These are phyloP conservation scores for Odontamblyopus rebecca DNA, from an alignment of 2,797 vertebrate species.

Conservation along the genomic window DNA sequence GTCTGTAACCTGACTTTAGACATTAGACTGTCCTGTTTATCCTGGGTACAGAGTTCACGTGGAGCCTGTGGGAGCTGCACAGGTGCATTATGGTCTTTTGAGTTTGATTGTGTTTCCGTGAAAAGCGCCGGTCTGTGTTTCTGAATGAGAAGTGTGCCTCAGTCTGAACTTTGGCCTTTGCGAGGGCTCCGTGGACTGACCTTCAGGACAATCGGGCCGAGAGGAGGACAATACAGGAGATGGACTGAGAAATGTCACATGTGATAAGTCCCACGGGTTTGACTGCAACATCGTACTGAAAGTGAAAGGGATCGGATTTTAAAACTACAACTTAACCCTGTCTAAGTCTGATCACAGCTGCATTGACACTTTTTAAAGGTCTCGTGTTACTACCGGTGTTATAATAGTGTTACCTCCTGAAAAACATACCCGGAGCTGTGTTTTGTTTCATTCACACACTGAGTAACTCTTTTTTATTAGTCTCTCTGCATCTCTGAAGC, in stretches of 20 bases:
- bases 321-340: no score
- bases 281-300: not conserved
- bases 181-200: slow-evolving; percentile 47
- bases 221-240: slow-evolving; percentile 38
- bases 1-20: no score
- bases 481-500: no score
- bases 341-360: no score
- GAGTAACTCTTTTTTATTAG: no score
- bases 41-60: not conserved
- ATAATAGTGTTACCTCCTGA: no score
- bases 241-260: slow-evolving; percentile 42
- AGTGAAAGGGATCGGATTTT: slow-evolving; percentile 3
- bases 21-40: no score
- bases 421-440: no score
- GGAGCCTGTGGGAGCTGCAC: slow-evolving; percentile 30
- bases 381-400: no score
- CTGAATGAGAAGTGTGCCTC: slow-evolving; percentile 38
- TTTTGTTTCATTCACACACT: no score
- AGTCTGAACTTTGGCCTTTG: slow-evolving; percentile 60
- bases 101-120: slow-evolving; percentile 31
- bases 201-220: slow-evolving; percentile 60
- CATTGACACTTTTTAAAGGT: no score
- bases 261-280: slow-evolving; percentile 31
- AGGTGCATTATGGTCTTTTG: slow-evolving; percentile 34
- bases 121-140: slow-evolving; percentile 46